Evolutionary conservation across 2,888 invertebrate species (phyloP).

Genomic region (Conomelus anceps): DNA sequence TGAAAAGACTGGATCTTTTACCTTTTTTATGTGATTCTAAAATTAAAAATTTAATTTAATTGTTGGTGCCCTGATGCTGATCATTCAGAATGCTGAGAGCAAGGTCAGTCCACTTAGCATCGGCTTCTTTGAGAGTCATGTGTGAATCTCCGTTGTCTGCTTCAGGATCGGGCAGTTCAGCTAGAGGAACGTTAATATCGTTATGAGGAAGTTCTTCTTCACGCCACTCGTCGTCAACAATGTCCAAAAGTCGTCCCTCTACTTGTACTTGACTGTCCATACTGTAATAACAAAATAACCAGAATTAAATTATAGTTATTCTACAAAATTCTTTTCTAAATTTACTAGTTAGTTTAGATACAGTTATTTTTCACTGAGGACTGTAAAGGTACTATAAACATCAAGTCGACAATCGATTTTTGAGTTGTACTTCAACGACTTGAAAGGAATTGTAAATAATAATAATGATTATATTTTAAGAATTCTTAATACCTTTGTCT

Average conservation of each 20-base stretch:
- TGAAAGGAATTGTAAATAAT: no score
- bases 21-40: neutral
- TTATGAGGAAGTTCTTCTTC: constrained; percentile 75
- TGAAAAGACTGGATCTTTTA: constrained; percentile 24
- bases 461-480: no score
- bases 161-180: constrained; percentile 87
- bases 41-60: neutral
- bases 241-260: constrained; percentile 67
- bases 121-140: constrained; percentile 81
- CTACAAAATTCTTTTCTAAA: no score
- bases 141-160: constrained; percentile 88
- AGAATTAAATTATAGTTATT: no score
- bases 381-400: no score
- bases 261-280: constrained; percentile 74
- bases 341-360: no score
- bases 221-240: constrained; percentile 83
- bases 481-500: no score
- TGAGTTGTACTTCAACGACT: no score
- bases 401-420: no score
- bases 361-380: no score
- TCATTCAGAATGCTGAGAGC: constrained; percentile 49
- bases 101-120: constrained; percentile 64
- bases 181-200: constrained; percentile 75
- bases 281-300: neutral
- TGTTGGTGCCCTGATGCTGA: constrained; percentile 42